Percentiles rank a stretch among this genome's conserved stretches.
Conservation (phyloP, 2,113 vertebrate genomes). For the Gorsachius goisagi region DNA sequence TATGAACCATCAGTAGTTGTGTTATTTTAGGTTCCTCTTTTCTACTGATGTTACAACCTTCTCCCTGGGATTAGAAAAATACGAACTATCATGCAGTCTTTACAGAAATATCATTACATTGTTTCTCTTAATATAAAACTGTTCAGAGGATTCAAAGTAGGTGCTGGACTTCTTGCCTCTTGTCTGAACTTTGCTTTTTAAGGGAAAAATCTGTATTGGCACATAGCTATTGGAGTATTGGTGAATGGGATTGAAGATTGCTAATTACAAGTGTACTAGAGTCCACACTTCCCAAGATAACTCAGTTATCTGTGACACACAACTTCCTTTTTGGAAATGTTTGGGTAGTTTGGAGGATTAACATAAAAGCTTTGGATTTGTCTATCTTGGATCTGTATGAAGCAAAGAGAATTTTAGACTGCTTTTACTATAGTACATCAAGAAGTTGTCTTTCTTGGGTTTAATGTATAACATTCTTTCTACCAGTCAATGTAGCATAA, state of each 20-base stretch:
- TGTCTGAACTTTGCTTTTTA: background rate
- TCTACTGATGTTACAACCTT: background rate
- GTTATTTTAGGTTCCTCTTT: background rate
- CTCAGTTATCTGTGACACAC: background rate
- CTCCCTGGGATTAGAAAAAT: background rate
- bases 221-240: background rate
- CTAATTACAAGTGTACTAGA: background rate
- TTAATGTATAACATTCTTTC: background rate
- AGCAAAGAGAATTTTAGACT: background rate
- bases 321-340: background rate
- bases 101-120: no score
- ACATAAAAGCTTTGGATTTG: background rate
- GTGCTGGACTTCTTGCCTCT: background rate
- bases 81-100: background rate
- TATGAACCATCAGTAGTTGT: rapidly evolving
- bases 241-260: background rate
- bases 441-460: background rate
- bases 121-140: background rate
- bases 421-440: background rate
- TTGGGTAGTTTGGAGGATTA: background rate
- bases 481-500: background rate
- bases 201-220: background rate
- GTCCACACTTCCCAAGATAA: background rate
- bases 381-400: rapidly evolving
- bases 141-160: background rate